Base-by-base conservation (phyloP, 2,888 invertebrate species). In the Nomada goodeniana region DNA sequence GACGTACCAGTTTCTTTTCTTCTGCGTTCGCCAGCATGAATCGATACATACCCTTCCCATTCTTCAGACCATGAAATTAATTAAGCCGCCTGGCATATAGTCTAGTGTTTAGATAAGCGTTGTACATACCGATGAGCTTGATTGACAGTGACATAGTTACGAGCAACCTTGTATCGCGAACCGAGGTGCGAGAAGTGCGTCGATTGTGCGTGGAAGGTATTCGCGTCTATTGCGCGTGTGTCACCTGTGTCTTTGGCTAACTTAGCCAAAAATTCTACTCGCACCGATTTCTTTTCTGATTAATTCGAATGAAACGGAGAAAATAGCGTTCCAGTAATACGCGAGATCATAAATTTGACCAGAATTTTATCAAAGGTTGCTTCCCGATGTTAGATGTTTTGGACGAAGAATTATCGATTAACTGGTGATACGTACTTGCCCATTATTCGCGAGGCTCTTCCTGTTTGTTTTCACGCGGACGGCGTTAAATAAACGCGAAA, bases 141-240 rank as follows among this genome's bases (percentile, higher is more conserved):
- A 90, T 91, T 90, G 93, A 92, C 93, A 92, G 93, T 93, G 93
- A 92, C 93, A 93, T 88, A 91, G 90, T 92, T 92, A 90, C 89
- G 82, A 84, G 74, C 80, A 91, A 85, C 92, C 92, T 92, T 92
- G 91, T 89, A 83, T 89, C 84, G 86, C 55, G 76, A 76, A 68
- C 55, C 80, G 84, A 83, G 81, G 82, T 82, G 88, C 81, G 84
- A 88, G 83, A 88, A 89, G 81, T 82, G 86, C 83, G 87, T 76
- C 76, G 80, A 76, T 89, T 85, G 85, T 84, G 86, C 86, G 79
- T 85, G 78, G 64, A 86, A 75, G 71, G 72, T 75, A 53, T 68
- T 68, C 61, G 36, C n/a, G 36, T 57, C 44, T 76, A n/a, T 84
- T 81, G 84, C 86, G 76, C 65, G 65, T 76, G 63, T 53, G 20